Evolutionary conservation across 2,888 invertebrate species (phyloP).

Genomic region (Lithophane semibrunnea): DNA sequence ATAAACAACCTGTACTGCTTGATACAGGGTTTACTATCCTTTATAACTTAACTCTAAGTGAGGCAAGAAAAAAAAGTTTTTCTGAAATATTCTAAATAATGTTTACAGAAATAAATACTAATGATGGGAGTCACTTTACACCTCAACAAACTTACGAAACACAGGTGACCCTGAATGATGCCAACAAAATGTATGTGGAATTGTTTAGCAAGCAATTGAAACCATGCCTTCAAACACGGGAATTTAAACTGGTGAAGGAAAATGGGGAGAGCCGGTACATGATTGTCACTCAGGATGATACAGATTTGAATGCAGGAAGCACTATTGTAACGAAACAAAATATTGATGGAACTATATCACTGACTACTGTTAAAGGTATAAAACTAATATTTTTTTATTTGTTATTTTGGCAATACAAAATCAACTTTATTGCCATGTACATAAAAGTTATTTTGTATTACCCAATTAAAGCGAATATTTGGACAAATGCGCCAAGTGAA

Average conservation of each 20-base stretch:
- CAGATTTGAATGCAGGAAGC: constrained; percentile 65
- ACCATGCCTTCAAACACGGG: constrained; percentile 75
- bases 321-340: constrained; percentile 84
- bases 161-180: constrained; percentile 65
- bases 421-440: accelerated
- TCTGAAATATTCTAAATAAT: background rate
- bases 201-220: constrained; percentile 77
- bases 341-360: constrained; percentile 85
- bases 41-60: background rate
- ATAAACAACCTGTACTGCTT: background rate
- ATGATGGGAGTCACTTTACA: constrained; percentile 31
- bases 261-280: constrained; percentile 79
- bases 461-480: background rate
- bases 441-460: background rate
- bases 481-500: background rate
- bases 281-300: constrained; percentile 75
- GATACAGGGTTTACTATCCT: background rate
- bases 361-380: constrained; percentile 79
- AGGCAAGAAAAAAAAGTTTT: background rate
- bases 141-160: constrained; percentile 56
- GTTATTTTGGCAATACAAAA: background rate
- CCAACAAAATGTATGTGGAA: constrained; percentile 81
- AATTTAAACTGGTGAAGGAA: constrained; percentile 79
- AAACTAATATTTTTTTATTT: background rate
- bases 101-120: constrained; percentile 44